Percentiles rank a stretch among this genome's conserved stretches.
Evolutionary conservation across 2,113 vertebrate species (phyloP).

Genomic region (Rhinichthys klamathensis): DNA sequence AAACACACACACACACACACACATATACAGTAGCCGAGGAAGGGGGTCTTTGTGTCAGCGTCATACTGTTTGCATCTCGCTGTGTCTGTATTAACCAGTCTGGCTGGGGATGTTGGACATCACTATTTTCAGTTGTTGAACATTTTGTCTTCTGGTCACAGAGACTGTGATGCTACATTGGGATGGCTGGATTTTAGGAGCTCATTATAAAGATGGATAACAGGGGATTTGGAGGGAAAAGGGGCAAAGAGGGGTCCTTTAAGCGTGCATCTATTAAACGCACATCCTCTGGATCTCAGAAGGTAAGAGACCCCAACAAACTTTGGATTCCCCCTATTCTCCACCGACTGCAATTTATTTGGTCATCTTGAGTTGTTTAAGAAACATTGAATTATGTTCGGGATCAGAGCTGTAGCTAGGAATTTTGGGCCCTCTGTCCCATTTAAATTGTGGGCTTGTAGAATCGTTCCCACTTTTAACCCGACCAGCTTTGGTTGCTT

Average conservation of each 20-base stretch:
- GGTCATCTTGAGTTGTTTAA: neutral
- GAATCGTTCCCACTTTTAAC: neutral
- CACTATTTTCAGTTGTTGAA: neutral
- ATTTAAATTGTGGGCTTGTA: neutral
- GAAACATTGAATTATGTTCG: neutral
- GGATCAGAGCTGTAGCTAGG: neutral
- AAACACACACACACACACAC: conserved; percentile 62
- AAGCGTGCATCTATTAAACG: conserved; percentile 82
- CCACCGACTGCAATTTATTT: too few relatives aligned
- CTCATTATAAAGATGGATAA: conserved; percentile 62
- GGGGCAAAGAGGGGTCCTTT: conserved; percentile 77
- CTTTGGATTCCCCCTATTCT: neutral
- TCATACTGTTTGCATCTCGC: conserved; percentile 60
- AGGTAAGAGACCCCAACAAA: conserved; percentile 78
- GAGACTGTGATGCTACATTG: neutral
- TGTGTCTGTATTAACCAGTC: neutral
- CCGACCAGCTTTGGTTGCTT: neutral
- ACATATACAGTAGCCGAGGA: conserved; percentile 69
- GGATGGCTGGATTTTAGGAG: neutral
- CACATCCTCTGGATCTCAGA: conserved; percentile 88
- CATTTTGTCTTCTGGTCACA: conserved; percentile 2
- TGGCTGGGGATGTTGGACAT: conserved; percentile 1
- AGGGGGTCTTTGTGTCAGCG: conserved; percentile 70
- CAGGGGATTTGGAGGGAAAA: conserved; percentile 48
- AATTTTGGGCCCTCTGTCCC: neutral